Percentiles rank a stretch among this genome's conserved stretches.
These are phyloP conservation scores for Donacobius atricapilla DNA, from an alignment of 2,113 vertebrate genomes.

Conservation along the genomic window DNA sequence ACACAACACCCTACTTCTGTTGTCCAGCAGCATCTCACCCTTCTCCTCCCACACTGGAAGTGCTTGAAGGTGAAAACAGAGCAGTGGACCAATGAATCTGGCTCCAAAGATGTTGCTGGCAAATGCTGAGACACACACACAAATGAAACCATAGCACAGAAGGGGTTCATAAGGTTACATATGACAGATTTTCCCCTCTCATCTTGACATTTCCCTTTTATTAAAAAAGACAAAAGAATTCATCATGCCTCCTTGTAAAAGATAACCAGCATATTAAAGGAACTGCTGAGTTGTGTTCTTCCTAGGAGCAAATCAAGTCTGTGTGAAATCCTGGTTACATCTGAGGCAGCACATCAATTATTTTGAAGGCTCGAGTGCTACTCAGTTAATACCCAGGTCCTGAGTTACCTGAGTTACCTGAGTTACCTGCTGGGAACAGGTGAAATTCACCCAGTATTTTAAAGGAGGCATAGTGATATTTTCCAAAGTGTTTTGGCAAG, in stretches of 20 bases:
- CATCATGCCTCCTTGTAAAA: not conserved
- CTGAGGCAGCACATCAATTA: not conserved
- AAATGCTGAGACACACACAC: not conserved
- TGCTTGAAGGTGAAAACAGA: not conserved
- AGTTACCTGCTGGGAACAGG: not conserved
- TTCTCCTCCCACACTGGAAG: conserved; percentile 24
- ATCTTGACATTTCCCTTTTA: not conserved
- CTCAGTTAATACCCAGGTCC: not conserved
- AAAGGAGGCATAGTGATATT: not conserved
- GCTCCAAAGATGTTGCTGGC: not conserved
- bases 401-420: not conserved
- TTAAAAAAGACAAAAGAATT: not conserved
- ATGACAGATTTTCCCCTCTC: not conserved
- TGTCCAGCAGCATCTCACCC: conserved; percentile 3
- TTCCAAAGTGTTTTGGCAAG: conserved; percentile 40
- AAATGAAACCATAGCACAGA: not conserved
- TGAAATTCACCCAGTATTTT: conserved; percentile 22
- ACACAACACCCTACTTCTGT: not conserved
- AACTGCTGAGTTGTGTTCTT: not conserved
- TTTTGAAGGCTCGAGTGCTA: not conserved
- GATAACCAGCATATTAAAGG: not conserved
- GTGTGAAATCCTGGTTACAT: not conserved
- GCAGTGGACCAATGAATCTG: not conserved
- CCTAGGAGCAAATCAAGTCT: not conserved
- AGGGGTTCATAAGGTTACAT: not conserved